These are phyloP conservation scores for Oncorhynchus mykiss DNA, from an alignment of 2,113 vertebrate species.

Conservation along the genomic window DNA sequence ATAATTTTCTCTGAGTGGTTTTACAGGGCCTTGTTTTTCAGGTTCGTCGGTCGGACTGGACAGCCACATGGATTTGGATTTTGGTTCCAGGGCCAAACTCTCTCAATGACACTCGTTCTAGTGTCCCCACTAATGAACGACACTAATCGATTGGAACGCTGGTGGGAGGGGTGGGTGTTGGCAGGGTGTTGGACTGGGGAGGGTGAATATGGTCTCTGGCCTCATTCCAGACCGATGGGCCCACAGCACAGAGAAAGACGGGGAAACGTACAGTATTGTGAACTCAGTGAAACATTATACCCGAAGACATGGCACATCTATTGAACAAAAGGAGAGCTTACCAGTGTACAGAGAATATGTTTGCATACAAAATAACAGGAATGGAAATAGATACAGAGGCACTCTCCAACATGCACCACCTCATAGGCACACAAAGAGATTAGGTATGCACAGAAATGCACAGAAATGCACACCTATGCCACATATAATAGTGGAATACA, in stretches of 20 bases:
- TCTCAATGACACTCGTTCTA: conserved; percentile 61
- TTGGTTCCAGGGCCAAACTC: conserved; percentile 57
- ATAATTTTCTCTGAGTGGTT: not conserved
- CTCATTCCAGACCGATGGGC: conserved; percentile 52
- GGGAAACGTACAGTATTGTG: not conserved
- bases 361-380: not conserved
- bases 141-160: conserved; percentile 74
- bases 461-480: not conserved
- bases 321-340: not conserved
- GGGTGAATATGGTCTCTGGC: conserved; percentile 44
- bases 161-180: conserved; percentile 58
- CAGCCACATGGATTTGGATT: conserved; percentile 33
- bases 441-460: not conserved
- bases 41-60: conserved; percentile 15
- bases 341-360: not conserved
- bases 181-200: conserved; percentile 6
- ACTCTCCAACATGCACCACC: not conserved
- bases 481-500: not conserved
- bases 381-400: not conserved
- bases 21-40: not conserved
- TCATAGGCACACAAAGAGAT: not conserved
- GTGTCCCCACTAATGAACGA: conserved; percentile 65
- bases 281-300: not conserved
- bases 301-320: not conserved
- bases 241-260: conserved; percentile 15